Base-by-base conservation (phyloP, 2,113 vertebrate genomes). In the Copsychus sechellarum region DNA sequence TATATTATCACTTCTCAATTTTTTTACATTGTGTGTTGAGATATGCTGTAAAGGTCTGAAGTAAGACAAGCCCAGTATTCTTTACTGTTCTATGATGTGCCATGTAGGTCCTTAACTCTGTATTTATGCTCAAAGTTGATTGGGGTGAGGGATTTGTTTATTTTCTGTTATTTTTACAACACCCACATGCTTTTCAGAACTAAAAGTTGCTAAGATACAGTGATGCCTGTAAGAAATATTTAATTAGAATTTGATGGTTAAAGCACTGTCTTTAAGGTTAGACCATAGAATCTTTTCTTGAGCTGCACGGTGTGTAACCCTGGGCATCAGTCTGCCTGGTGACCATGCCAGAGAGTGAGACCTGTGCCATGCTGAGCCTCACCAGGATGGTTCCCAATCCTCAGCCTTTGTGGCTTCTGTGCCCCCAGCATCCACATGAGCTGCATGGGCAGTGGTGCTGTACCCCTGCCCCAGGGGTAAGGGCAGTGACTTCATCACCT, bases 311-410 rank as follows among this genome's bases (percentile, higher is more conserved):
- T 0, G 1, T 5, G 2, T 34, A 66, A 34, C 60, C 50, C 31
- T 33, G 45, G 42, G 19, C 66, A 19, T 58, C 13, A 0, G 0
- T 28, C 34, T 86, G 51, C 14, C 12, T 5, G 7, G 38, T 50
- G 71, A 22, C 14, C 0, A 0, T 54, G 43, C 29, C 3, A 1
- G 48, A 45, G 53, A 10, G 24, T 4, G 23, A 28, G 42, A 67
- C 53, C 47, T 74, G 38, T 67, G 81, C 11, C 1, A 0, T 7
- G 25, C 6, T 0, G 12, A 51, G 23, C 65, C 29, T 21, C 36
- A 2, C 33, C 6, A 8, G n/a, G 15, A 9, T 26, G 9, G 5
- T 62, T 79, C 61, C 50, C 16, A 13, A 38, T 17, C 36, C 61
- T 66, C 42, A 34, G 31, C 69, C 47, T 31, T 5, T 1, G 16